phyloP scores from a whole-genome alignment of 2,888 invertebrate genomes.

The Drosophila dives region DNA sequence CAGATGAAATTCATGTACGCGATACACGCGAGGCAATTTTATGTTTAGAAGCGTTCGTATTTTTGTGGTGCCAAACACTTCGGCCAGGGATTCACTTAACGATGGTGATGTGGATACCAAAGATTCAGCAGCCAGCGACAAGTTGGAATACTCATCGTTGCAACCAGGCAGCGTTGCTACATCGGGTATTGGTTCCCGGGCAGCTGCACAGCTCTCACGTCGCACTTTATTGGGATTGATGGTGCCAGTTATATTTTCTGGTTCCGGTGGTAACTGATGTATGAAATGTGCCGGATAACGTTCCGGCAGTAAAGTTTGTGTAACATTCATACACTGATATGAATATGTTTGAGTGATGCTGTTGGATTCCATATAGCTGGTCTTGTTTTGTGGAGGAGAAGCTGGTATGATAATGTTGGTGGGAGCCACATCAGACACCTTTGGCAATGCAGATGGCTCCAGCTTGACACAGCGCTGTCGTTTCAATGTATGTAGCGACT shows the following conservation, averaged over 20 bases:
- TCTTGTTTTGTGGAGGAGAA: background rate
- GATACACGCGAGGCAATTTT: constrained; percentile 57
- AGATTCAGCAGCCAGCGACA: constrained; percentile 9
- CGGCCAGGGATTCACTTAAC: constrained; percentile 74
- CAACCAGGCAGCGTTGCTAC: background rate
- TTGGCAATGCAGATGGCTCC: background rate
- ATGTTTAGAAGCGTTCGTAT: constrained; percentile 66
- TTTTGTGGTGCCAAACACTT: constrained; percentile 71
- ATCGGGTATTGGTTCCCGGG: background rate
- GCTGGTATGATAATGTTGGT: background rate
- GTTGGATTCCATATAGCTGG: background rate
- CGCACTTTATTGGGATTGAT: constrained; percentile 9
- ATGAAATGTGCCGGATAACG: constrained; percentile 76
- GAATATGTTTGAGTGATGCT: constrained; percentile 1
- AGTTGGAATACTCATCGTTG: background rate
- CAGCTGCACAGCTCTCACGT: background rate
- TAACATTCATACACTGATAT: constrained; percentile 33
- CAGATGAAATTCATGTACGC: constrained; percentile 67
- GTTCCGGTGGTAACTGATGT: constrained; percentile 64
- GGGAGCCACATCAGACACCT: background rate
- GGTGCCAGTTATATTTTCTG: background rate
- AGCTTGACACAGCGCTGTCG: background rate
- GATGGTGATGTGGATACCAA: constrained; percentile 62
- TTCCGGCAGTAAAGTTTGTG: constrained; percentile 55
- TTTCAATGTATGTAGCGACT: background rate